These are phyloP conservation scores for Brenthis ino DNA, from an alignment of 2,888 invertebrate species.

Conservation along the genomic window DNA sequence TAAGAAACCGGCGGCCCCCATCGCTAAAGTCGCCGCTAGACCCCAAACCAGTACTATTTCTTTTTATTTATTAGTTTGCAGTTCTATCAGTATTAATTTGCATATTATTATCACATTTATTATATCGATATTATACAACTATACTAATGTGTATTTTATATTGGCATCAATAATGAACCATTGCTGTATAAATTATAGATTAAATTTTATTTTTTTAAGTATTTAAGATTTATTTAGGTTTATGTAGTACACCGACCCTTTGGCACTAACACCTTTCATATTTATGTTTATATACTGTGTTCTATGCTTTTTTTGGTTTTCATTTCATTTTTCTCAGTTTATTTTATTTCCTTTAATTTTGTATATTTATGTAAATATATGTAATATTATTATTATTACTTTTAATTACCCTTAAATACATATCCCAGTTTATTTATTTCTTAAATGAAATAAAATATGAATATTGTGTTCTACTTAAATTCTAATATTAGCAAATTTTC, in stretches of 20 bases:
- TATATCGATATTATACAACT: conserved; percentile 22
- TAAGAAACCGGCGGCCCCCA: conserved; percentile 73
- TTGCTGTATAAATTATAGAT: conserved; percentile 12
- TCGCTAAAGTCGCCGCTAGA: conserved; percentile 84
- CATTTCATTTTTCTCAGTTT: neutral
- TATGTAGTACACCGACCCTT: conserved; percentile 26
- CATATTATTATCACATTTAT: neutral
- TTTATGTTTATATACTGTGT: conserved; percentile 3
- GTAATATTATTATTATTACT: neutral
- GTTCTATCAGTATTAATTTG: conserved; percentile 15
- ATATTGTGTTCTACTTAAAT: too few relatives aligned
- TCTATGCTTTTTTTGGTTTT: neutral
- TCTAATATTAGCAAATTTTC: too few relatives aligned
- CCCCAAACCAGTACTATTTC: conserved; percentile 83
- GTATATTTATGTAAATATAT: conserved; percentile 3
- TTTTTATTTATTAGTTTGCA: conserved; percentile 53
- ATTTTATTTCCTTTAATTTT: conserved; percentile 3
- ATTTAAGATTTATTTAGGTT: conserved; percentile 15
- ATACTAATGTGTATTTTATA: conserved; percentile 7
- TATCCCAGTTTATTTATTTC: neutral
- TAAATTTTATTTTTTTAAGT: neutral
- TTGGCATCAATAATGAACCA: conserved; percentile 21
- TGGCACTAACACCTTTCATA: conserved; percentile 9
- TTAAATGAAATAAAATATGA: too few relatives aligned
- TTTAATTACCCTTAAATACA: neutral